phyloP scores from a whole-genome alignment of 2,113 vertebrate genomes.

The Lagopus leucura region DNA sequence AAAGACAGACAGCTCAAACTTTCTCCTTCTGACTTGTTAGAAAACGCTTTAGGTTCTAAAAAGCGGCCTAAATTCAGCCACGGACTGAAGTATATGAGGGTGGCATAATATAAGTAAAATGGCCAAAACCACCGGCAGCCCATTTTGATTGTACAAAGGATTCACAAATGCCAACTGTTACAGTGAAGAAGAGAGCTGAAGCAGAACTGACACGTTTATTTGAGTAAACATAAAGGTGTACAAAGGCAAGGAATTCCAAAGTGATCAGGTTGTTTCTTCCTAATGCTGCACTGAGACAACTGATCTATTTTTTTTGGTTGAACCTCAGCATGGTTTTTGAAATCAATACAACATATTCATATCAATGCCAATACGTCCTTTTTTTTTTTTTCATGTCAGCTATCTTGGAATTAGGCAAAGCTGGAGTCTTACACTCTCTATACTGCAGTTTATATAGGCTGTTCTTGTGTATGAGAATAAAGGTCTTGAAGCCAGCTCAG shows the following conservation, averaged over 20 bases:
- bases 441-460: neutral
- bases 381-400: neutral
- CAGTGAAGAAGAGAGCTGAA: neutral
- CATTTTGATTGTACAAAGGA: neutral
- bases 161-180: neutral
- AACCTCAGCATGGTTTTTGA: neutral
- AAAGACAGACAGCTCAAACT: neutral
- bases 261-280: fast-evolving
- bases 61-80: neutral
- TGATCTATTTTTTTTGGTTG: neutral
- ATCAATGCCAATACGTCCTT: neutral
- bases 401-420: neutral
- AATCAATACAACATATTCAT: neutral
- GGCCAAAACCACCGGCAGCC: neutral
- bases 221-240: neutral
- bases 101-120: neutral
- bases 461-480: neutral
- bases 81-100: neutral
- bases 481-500: neutral
- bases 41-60: neutral
- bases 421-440: neutral
- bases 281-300: neutral
- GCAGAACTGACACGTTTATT: neutral
- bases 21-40: neutral
- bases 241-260: neutral